phyloP scores from a whole-genome alignment of 2,797 vertebrate genomes.

The Lerista edwardsae region DNA sequence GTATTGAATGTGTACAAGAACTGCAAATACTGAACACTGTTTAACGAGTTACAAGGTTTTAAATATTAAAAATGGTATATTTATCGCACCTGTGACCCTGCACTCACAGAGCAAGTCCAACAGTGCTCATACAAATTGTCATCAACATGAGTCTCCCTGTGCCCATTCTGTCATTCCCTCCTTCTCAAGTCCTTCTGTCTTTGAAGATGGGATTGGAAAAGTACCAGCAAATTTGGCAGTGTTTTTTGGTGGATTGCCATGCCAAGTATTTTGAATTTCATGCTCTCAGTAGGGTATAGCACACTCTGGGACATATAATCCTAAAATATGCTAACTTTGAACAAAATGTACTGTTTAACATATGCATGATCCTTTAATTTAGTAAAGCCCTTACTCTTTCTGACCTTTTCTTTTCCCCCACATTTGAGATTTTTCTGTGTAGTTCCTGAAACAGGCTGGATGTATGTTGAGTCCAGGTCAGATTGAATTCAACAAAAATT shows the following conservation, averaged over 20 bases:
- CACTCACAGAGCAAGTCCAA: neutral
- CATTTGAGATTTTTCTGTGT: conserved; percentile 4
- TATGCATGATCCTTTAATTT: conserved; percentile 21
- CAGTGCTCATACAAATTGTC: neutral
- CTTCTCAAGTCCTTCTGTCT: conserved; percentile 32
- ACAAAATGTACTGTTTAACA: conserved; percentile 46
- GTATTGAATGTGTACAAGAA: conserved; percentile 6
- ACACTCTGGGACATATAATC: conserved; percentile 21
- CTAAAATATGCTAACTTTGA: conserved; percentile 36
- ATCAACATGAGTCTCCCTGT: neutral
- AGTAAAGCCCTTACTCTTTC: conserved; percentile 21
- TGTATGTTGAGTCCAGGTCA: neutral
- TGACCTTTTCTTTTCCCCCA: neutral
- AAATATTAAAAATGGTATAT: conserved; percentile 13
- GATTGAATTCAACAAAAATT: neutral
- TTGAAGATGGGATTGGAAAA: conserved; percentile 22
- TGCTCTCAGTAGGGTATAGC: neutral
- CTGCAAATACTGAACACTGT: neutral
- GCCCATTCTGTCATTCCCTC: conserved; percentile 7
- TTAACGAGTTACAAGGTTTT: neutral
- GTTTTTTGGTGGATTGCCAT: conserved; percentile 37
- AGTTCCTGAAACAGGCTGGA: neutral
- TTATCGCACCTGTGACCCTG: conserved; percentile 39
- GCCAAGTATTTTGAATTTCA: conserved; percentile 48
- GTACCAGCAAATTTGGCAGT: conserved; percentile 41